Evolutionary conservation across 2,113 vertebrate species (phyloP).

Genomic region (Crotalus tigris): DNA sequence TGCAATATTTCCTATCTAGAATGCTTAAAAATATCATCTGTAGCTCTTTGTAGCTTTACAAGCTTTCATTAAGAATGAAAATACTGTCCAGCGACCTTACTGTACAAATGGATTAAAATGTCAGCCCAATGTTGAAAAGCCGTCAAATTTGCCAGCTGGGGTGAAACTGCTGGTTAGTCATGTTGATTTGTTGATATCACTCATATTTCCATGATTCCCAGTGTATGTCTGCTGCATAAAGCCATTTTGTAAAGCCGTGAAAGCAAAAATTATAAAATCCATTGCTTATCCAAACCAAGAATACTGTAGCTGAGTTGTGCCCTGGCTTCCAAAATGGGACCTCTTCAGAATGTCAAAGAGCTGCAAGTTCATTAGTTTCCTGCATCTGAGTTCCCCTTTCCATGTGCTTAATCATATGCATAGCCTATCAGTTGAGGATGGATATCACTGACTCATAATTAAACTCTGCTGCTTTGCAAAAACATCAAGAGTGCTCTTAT

Average conservation of each 20-base stretch:
- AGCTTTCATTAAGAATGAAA: background rate
- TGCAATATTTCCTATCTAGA: background rate
- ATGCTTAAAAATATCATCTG: background rate
- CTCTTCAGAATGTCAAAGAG: background rate
- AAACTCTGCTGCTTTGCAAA: background rate
- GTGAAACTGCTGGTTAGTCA: background rate
- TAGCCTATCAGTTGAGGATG: background rate
- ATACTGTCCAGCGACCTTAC: background rate
- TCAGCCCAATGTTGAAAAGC: slow-evolving; percentile 19
- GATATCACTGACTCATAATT: background rate
- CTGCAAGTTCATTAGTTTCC: background rate
- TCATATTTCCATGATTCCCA: background rate
- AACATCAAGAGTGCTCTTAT: background rate
- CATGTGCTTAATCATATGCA: background rate
- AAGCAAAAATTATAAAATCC: background rate
- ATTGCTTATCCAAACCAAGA: background rate
- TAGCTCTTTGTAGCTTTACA: slow-evolving; percentile 26
- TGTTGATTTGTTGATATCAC: background rate
- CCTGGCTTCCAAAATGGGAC: background rate
- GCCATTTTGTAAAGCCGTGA: background rate
- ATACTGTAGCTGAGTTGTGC: background rate
- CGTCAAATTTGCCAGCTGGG: background rate
- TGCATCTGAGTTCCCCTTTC: background rate
- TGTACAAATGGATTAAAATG: background rate
- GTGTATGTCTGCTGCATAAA: background rate